Percentiles rank a stretch among this genome's conserved stretches.
Conservation (phyloP, 2,888 invertebrate genomes). For the Mechanitis mazaeus region DNA sequence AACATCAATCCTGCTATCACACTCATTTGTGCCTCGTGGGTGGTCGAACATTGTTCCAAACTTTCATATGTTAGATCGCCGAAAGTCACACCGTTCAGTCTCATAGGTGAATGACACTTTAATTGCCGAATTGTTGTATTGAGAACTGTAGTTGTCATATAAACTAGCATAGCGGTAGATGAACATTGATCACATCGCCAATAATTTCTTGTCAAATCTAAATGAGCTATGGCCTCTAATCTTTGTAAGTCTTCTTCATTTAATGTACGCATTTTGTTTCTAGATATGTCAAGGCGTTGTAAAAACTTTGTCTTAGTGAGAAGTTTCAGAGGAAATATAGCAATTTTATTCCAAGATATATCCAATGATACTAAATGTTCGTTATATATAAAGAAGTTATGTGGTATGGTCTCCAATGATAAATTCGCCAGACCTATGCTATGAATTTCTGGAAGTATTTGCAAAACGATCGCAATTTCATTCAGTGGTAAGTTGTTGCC, state of each 20-base stretch:
- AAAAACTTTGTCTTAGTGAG: conserved; percentile 76
- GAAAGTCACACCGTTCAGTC: conserved; percentile 65
- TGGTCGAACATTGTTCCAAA: conserved; percentile 66
- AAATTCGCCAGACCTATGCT: conserved; percentile 78
- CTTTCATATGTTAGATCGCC: conserved; percentile 49
- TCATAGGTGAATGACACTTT: conserved; percentile 77
- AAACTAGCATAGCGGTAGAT: conserved; percentile 74
- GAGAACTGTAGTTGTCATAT: conserved; percentile 73
- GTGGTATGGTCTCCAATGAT: conserved; percentile 73
- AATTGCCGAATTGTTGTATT: conserved; percentile 70
- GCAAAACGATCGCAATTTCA: conserved; percentile 76
- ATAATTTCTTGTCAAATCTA: conserved; percentile 78
- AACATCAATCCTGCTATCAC: conserved; percentile 70
- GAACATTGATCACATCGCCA: conserved; percentile 83
- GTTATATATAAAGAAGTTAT: conserved; percentile 76
- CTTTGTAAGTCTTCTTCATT: conserved; percentile 75
- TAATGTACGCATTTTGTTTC: conserved; percentile 81
- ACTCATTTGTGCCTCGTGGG: conserved; percentile 75
- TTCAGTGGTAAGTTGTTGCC: conserved; percentile 79
- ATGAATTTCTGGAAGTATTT: conserved; percentile 75
- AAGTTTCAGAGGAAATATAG: conserved; percentile 73
- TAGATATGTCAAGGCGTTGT: conserved; percentile 82
- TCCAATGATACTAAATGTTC: conserved; percentile 80
- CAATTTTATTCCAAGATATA: conserved; percentile 83
- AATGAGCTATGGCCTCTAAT: conserved; percentile 74